Evolutionary conservation across 2,113 vertebrate species (phyloP).

Genomic region (Fulica atra): DNA sequence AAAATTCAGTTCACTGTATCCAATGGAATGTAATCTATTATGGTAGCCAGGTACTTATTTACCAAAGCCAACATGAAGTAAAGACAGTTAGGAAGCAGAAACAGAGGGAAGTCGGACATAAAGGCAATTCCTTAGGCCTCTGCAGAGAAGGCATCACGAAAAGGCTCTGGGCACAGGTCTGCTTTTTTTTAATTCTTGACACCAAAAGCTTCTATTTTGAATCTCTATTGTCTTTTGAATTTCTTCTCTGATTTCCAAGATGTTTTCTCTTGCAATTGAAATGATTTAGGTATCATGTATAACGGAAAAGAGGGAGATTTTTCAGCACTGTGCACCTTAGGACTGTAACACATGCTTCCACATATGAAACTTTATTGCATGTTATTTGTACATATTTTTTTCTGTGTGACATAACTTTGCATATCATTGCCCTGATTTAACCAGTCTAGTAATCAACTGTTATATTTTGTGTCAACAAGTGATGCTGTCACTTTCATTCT

Average conservation of each 20-base stretch:
- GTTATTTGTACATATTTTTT: not conserved
- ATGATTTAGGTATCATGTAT: not conserved
- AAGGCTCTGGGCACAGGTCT: not conserved
- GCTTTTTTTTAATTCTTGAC: not conserved
- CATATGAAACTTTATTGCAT: not conserved
- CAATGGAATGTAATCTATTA: not conserved
- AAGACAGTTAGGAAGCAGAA: not conserved
- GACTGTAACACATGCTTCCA: not conserved
- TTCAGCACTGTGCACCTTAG: not conserved
- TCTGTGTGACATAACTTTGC: not conserved
- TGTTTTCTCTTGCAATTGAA: not conserved
- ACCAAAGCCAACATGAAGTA: not conserved
- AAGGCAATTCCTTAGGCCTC: not conserved
- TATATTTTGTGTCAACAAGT: not conserved
- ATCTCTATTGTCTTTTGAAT: not conserved
- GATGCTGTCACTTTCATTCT: not conserved
- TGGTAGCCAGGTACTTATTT: not conserved
- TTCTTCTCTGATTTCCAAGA: not conserved
- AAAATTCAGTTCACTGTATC: not conserved
- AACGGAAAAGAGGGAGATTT: not conserved
- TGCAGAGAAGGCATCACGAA: not conserved
- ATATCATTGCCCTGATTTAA: not conserved
- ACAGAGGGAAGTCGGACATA: not conserved
- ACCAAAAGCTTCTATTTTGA: not conserved
- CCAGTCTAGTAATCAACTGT: not conserved